Percentiles rank a stretch among this genome's conserved stretches.
Conservation (phyloP, 2,888 invertebrate genomes). For the Fragum fragum region DNA sequence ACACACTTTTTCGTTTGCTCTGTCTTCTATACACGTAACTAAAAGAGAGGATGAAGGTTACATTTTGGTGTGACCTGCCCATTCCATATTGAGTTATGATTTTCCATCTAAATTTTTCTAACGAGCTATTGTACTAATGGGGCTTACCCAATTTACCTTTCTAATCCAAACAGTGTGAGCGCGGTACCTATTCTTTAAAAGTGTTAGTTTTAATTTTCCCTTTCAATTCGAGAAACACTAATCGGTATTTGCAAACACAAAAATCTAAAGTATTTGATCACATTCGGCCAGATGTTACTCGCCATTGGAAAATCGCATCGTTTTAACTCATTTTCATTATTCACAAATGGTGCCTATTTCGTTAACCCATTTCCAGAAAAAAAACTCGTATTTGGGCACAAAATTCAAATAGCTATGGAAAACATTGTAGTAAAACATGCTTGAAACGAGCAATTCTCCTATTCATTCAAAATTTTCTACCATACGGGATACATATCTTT, state of each 20-base stretch:
- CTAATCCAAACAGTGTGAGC: conserved; percentile 51
- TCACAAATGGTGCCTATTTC: too few species aligned
- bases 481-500: too few species aligned
- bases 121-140: conserved; percentile 23
- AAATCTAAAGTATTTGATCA: conserved; percentile 22
- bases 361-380: too few species aligned
- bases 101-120: conserved; percentile 8
- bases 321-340: too few species aligned
- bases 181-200: conserved; percentile 48
- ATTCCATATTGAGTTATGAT: conserved; percentile 14
- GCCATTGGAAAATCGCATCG: neutral
- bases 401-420: too few species aligned
- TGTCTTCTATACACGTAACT: too few species aligned
- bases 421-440: too few species aligned
- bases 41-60: too few species aligned
- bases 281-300: conserved; percentile 1
- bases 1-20: too few species aligned
- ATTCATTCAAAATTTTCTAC: too few species aligned
- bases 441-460: too few species aligned
- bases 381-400: too few species aligned
- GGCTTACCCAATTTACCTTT: conserved; percentile 17
- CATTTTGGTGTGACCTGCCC: neutral
- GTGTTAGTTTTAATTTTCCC: conserved; percentile 52
- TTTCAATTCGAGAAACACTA: conserved; percentile 19
- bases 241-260: conserved; percentile 32